Base-by-base conservation (phyloP, 2,113 vertebrate genomes). In the Dasyurus viverrinus region DNA sequence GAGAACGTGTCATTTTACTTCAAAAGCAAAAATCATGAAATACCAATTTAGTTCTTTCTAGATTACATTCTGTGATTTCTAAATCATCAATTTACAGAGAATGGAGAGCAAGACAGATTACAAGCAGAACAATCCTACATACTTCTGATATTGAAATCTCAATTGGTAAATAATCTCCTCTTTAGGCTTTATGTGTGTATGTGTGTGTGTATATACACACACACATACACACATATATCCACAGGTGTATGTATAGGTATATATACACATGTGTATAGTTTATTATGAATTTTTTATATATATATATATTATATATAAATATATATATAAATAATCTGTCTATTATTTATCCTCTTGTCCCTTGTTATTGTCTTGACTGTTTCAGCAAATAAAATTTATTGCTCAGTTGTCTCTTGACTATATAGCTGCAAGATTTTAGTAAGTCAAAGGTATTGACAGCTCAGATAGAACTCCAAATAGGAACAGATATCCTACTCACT, bases 371-470 rank as follows among this genome's bases (percentile, higher is more conserved):
- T 46, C 47, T 90, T 50, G 91, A 30, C 57, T 36, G 48, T 90
- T 27, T 50, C 7, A 52, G 96, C 25, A 47, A 47, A 50, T 60
- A 94, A 60, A 12, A 54, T 92, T 94, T 91, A 52, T 42, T 97
- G 93, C 91, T 27, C 2, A 36, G 23, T 90, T 90, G 24, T 90
- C 30, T 93, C 97, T 68, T 84, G 93, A 54, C n/a, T 25, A 92
- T 93, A 94, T 53, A 92, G 24, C 94, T 93, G 93, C 96, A 76
- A 90, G 54, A 55, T 84, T 97, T 93, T n/a, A 95, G 55, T 93
- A 5, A 94, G 95, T 97, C 96, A 94, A 96, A 97, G 93, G 93
- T 94, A 52, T 46, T n/a, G 12, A 89, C 94, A 92, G 89, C 52
- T 55, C 55, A 92, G 89, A 91, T 48, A 48, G 48, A 48, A 96